Conservation (phyloP, 1,140 invertebrate genomes). For the Venustaconcha ellipsiformis region DNA sequence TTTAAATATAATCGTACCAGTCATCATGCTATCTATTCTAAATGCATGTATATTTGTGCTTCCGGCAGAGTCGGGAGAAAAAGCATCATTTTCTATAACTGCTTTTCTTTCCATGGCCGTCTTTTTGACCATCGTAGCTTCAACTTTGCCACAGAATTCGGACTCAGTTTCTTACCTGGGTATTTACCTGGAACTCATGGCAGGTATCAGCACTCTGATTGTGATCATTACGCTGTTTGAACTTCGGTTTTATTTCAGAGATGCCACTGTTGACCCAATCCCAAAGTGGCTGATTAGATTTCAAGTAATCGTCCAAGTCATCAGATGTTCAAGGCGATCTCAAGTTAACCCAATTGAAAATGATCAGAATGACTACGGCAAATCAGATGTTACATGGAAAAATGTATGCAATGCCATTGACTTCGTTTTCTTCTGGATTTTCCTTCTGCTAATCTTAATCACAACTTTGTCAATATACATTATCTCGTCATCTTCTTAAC, state of each 20-base stretch:
- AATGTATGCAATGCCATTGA: too few relatives aligned
- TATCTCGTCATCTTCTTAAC: too few relatives aligned
- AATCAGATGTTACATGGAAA: too few relatives aligned
- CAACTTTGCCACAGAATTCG: constrained; percentile 37
- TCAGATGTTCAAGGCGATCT: too few relatives aligned
- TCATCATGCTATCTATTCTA: constrained; percentile 35
- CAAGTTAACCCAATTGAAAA: too few relatives aligned
- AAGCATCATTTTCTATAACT: constrained; percentile 32
- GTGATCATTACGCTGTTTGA: constrained; percentile 7
- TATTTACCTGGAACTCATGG: constrained; percentile 5
- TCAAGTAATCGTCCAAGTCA: too few relatives aligned
- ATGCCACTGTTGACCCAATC: not conserved
- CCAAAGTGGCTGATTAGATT: not conserved
- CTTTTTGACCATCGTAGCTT: constrained; percentile 33
- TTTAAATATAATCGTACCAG: constrained; percentile 38
- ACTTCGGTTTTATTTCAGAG: not conserved
- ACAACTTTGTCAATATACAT: too few relatives aligned
- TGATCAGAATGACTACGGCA: too few relatives aligned
- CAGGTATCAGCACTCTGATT: constrained; percentile 10
- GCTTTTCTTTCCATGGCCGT: constrained; percentile 44
- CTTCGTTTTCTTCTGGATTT: too few relatives aligned
- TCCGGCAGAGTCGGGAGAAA: constrained; percentile 37
- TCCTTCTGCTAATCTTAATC: too few relatives aligned
- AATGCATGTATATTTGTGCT: constrained; percentile 35
- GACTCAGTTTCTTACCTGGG: constrained; percentile 20